A percentile compares a stretch with the other conserved stretches of the same genome.
These are phyloP conservation scores for Xyrichtys novacula DNA, from an alignment of 2,797 vertebrate genomes.

Conservation along the genomic window DNA sequence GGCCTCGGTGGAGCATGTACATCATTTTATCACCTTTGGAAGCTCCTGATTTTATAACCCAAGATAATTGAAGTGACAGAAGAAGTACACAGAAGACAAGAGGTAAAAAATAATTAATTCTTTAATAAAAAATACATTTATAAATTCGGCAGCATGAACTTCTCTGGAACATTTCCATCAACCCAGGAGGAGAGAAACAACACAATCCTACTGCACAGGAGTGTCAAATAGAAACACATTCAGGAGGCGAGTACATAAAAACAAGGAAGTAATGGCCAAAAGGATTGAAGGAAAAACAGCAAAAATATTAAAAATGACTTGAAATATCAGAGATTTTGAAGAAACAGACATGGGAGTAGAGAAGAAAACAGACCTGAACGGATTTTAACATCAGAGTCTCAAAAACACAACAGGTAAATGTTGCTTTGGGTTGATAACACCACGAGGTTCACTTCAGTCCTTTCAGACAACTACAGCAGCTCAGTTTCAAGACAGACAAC, in stretches of 20 bases:
- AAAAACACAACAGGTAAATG: constrained; percentile 44
- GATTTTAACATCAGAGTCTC: constrained; percentile 15
- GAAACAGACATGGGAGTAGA: constrained; percentile 21
- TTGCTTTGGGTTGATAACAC: constrained; percentile 52
- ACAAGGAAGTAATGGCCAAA: constrained; percentile 25
- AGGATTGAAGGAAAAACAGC: constrained; percentile 46
- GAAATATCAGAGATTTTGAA: constrained; percentile 25
- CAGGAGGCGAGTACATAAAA: constrained; percentile 44
- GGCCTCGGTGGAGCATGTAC: neutral
- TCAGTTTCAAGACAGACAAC: constrained; percentile 58
- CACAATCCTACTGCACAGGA: constrained; percentile 69
- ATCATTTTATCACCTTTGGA: neutral
- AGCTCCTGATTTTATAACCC: neutral
- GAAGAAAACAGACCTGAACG: constrained; percentile 30
- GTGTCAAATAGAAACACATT: constrained; percentile 58
- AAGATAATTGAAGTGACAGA: neutral
- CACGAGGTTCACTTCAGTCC: constrained; percentile 72
- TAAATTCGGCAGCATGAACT: constrained; percentile 78
- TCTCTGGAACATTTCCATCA: constrained; percentile 67
- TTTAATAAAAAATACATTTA: constrained; percentile 89
- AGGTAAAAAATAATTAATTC: constrained; percentile 82
- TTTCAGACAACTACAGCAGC: constrained; percentile 75
- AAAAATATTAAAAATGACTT: constrained; percentile 22
- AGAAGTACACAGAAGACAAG: constrained; percentile 30
- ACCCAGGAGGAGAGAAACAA: constrained; percentile 45